phyloP scores from a whole-genome alignment of 1,140 invertebrate species.

The Drosophila grimshawi region DNA sequence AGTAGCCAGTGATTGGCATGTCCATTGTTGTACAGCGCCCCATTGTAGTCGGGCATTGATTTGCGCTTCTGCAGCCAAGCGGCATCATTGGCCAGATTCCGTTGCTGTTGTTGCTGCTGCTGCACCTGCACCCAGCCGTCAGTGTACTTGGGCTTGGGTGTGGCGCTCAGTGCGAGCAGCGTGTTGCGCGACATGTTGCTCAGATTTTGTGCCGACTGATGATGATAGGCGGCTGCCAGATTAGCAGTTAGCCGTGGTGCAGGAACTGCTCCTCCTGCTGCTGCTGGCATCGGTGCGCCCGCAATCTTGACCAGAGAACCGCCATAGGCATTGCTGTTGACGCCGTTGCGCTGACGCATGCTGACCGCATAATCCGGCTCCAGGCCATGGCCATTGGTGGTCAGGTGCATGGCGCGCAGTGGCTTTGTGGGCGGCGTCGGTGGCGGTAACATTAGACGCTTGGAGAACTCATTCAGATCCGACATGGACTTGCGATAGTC shows the following conservation, averaged over 20 bases:
- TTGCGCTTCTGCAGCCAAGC: constrained; percentile 88
- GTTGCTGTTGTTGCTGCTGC: constrained; percentile 47
- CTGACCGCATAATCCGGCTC: constrained; percentile 67
- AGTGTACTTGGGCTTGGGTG: constrained; percentile 89
- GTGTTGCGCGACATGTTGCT: constrained; percentile 90
- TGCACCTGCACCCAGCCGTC: constrained; percentile 83
- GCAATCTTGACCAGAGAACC: constrained; percentile 79
- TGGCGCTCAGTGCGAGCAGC: constrained; percentile 91
- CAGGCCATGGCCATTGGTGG: constrained; percentile 49
- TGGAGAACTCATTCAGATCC: constrained; percentile 84
- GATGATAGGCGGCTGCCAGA: constrained; percentile 61
- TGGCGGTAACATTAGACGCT: constrained; percentile 69
- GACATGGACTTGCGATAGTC: constrained; percentile 86
- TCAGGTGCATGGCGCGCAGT: constrained; percentile 76
- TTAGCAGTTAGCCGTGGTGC: constrained; percentile 36
- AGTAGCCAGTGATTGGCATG: constrained; percentile 94
- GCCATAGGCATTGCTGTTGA: constrained; percentile 61
- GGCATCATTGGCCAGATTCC: constrained; percentile 60
- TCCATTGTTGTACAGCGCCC: constrained; percentile 86
- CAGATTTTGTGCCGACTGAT: constrained; percentile 77
- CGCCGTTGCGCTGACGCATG: constrained; percentile 50
- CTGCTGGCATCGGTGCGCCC: constrained; percentile 31
- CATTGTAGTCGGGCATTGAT: constrained; percentile 86
- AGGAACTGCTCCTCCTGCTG: constrained; percentile 34
- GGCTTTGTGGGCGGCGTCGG: constrained; percentile 80